Evolutionary conservation across 1,140 invertebrate species (phyloP).

Genomic region (Bacillus rossius): DNA sequence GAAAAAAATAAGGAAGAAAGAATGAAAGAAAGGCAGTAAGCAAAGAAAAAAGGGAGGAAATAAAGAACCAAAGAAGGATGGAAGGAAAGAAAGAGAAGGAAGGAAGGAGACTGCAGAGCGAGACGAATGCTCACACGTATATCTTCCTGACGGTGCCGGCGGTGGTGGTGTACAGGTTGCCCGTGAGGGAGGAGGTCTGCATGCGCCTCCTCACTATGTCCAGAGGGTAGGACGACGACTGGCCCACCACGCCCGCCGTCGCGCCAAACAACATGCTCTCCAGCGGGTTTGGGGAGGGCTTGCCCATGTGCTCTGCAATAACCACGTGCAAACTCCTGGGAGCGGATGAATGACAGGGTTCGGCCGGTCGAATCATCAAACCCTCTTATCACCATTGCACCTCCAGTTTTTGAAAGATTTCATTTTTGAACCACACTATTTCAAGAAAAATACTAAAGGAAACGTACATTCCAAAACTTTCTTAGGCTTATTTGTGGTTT

Average conservation of each 20-base stretch:
- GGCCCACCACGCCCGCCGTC: constrained; percentile 87
- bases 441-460: neutral
- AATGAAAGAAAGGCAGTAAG: too few species aligned
- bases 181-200: constrained; percentile 63
- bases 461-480: neutral
- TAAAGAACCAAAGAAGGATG: too few species aligned
- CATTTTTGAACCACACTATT: too few species aligned
- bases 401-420: too few species aligned
- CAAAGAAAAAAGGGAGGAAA: too few species aligned
- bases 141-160: constrained; percentile 54
- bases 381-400: too few species aligned
- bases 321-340: neutral
- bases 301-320: constrained; percentile 25
- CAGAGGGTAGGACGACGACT: constrained; percentile 91
- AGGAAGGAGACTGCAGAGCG: too few species aligned
- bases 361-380: neutral
- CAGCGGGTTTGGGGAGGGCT: constrained; percentile 45
- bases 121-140: constrained; percentile 46
- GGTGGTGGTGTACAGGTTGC: constrained; percentile 57
- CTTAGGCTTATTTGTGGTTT: neutral
- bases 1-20: too few species aligned
- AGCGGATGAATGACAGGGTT: neutral
- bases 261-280: constrained; percentile 79
- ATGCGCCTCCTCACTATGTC: constrained; percentile 86
- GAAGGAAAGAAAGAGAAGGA: too few species aligned